Evolutionary conservation across 2,797 vertebrate species (phyloP), one percentile per base, ranked within the genome.

Genomic region (Centroberyx gerrardi): DNA sequence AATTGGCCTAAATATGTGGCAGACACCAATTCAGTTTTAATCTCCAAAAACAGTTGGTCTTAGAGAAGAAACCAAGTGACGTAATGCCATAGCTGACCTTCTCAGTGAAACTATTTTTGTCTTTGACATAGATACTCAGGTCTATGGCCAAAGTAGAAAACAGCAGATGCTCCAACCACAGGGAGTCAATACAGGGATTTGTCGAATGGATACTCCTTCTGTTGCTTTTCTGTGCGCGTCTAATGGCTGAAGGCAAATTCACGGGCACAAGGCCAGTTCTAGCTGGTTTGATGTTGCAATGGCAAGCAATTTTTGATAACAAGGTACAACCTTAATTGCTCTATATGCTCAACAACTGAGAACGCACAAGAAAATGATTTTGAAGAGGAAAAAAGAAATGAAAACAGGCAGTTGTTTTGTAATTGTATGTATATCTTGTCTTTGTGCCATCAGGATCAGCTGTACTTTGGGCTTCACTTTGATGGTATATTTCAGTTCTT

Each of bases 121-220:
- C 88, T 88, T 91, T 93, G 93, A 92, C 93, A 93, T 80, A 89
- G 85, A 93, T 92, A 85, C 88, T 83, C 90, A 90, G 89, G 88
- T 91, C 92, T 88, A 69, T 81, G 88, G 91, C 92, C 91, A 93
- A 92, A 91, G 85, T 74, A 88, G 87, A 94, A 89, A 90, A 93
- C 92, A 95, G 92, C 95, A 96, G 95, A 95, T 95, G 95, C 93
- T 91, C 52, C 65, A 62, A 38, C 90, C 55, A 53, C 74, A 58
- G 94, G 95, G 83, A 86, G 89, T 81, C 93, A 89, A 94, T 93
- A 92, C 91, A 92, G 87, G 93, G 93, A 93, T 93, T 93, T 93
- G 93, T 94, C 83, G 69, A 92, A 88, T 90, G 92, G 94, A 86
- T 86, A 63, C 90, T 94, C 94, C 94, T 93, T 95, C 94, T 95